phyloP scores from a whole-genome alignment of 1,140 invertebrate species.

The Hypothenemus hampei region DNA sequence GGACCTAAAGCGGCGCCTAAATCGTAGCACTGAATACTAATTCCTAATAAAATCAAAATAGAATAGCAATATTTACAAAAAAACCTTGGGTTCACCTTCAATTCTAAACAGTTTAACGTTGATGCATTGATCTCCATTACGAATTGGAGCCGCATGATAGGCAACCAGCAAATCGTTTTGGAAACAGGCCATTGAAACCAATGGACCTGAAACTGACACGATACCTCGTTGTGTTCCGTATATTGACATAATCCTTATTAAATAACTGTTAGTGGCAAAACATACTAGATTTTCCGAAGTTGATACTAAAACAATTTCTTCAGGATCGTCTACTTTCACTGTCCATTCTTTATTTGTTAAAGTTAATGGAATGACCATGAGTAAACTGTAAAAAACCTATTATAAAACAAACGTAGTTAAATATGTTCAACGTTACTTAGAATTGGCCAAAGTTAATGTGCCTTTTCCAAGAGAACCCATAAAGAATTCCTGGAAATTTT shows the following conservation, averaged over 20 bases:
- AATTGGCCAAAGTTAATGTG: conserved; percentile 68
- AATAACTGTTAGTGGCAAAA: conserved; percentile 65
- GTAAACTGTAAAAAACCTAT: conserved; percentile 32
- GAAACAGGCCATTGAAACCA: conserved; percentile 59
- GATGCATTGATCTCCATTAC: conserved; percentile 55
- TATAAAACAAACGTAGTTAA: not conserved
- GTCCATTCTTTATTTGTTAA: conserved; percentile 88
- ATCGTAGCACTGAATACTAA: conserved; percentile 49
- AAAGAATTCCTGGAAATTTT: conserved; percentile 70
- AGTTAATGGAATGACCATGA: conserved; percentile 56
- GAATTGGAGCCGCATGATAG: conserved; percentile 60
- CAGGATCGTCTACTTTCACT: conserved; percentile 65
- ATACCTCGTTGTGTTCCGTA: conserved; percentile 82
- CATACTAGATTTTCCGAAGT: conserved; percentile 71
- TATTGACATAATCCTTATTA: conserved; percentile 77
- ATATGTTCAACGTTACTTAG: conserved; percentile 29
- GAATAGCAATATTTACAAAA: conserved; percentile 2
- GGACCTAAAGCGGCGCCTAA: conserved; percentile 65
- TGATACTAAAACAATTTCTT: conserved; percentile 69
- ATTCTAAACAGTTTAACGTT: conserved; percentile 49
- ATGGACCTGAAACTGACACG: conserved; percentile 66
- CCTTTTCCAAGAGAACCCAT: conserved; percentile 79
- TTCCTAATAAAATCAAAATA: conserved; percentile 20
- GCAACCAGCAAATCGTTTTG: conserved; percentile 68
- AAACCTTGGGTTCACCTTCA: conserved; percentile 29